phyloP scores from a whole-genome alignment of 2,113 vertebrate species.

The Gymnorhina tibicen region DNA sequence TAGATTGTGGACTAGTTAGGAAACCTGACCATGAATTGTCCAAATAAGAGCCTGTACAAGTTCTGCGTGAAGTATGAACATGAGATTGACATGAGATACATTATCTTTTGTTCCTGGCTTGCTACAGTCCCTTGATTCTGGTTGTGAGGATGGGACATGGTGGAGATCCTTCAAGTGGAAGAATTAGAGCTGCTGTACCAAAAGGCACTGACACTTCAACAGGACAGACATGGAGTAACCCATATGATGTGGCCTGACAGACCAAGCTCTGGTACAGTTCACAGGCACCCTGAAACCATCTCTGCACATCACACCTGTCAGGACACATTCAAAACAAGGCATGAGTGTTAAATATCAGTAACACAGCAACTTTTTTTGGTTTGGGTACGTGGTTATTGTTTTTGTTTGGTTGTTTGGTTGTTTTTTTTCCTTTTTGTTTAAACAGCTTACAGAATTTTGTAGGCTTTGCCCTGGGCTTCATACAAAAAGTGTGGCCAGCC shows the following conservation, averaged over 20 bases:
- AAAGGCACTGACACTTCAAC: not conserved
- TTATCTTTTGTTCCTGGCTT: not conserved
- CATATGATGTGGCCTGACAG: not conserved
- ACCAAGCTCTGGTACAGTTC: not conserved
- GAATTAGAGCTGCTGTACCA: not conserved
- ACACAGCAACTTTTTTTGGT: too few relatives aligned
- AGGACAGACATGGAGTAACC: not conserved
- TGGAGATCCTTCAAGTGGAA: not conserved
- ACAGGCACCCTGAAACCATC: not conserved
- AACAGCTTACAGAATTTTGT: not conserved
- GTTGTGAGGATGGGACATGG: not conserved
- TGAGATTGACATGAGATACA: not conserved
- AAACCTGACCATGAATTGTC: not conserved
- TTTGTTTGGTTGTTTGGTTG: not conserved
- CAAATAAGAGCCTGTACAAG: not conserved
- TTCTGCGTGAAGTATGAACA: not conserved
- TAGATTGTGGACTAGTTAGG: not conserved
- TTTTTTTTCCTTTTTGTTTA: not conserved
- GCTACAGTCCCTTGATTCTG: not conserved
- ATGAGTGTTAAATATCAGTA: not conserved
- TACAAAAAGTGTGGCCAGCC: not conserved
- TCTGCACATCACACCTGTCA: not conserved
- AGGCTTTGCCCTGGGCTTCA: not conserved
- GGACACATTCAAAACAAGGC: not conserved
- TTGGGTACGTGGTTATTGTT: fast-evolving